Percentiles rank a stretch among this genome's conserved stretches.
Conservation (phyloP, 2,113 vertebrate species). For the Limanda limanda region DNA sequence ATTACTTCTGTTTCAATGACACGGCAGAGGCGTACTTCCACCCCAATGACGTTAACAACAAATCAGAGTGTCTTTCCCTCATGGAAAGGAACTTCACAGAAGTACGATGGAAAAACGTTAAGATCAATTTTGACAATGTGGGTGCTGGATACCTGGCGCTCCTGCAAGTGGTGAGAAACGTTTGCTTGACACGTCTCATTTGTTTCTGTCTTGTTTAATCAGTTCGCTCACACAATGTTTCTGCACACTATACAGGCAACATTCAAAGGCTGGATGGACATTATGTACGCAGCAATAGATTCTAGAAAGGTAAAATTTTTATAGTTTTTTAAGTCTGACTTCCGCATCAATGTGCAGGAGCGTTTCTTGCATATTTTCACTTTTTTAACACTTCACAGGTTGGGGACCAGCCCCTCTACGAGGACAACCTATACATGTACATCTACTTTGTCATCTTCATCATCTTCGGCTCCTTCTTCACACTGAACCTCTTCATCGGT, state of each 20-base stretch:
- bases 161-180: constrained; percentile 91
- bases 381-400: constrained; percentile 72
- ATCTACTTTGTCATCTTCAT: constrained; percentile 99
- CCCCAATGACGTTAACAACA: constrained; percentile 88
- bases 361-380: neutral
- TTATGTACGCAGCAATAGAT: constrained; percentile 99
- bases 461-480: constrained; percentile 99
- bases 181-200: neutral
- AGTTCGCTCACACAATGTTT: constrained; percentile 17
- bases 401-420: constrained; percentile 91
- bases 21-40: constrained; percentile 85
- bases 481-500: constrained; percentile 98
- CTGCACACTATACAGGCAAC: constrained; percentile 86
- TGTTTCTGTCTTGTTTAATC: neutral
- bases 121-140: constrained; percentile 99
- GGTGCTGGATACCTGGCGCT: constrained; percentile 97
- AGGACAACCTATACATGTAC: constrained; percentile 99
- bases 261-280: constrained; percentile 99
- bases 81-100: constrained; percentile 85
- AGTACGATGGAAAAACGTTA: constrained; percentile 97
- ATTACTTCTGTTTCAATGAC: constrained; percentile 96
- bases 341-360: neutral
- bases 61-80: constrained; percentile 85
- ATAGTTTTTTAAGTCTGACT: neutral
- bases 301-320: constrained; percentile 88